These are phyloP conservation scores for Sardina pilchardus DNA, from an alignment of 2,113 vertebrate species.

Conservation along the genomic window DNA sequence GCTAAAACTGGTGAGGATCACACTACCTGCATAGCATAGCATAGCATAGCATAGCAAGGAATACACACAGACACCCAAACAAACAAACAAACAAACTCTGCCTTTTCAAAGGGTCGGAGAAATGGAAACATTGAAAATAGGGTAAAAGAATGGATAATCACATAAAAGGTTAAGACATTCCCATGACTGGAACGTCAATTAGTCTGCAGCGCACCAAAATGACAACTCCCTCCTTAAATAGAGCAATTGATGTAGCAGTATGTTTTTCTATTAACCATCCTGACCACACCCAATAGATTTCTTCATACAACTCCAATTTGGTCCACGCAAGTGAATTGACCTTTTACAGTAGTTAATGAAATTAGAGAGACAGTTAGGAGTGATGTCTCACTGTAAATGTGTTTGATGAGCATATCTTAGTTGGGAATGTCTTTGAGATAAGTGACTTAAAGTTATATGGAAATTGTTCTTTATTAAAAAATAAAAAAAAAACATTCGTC, in stretches of 20 bases:
- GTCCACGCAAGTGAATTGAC: too few relatives aligned
- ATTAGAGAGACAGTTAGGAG: too few relatives aligned
- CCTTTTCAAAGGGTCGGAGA: neutral
- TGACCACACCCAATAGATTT: neutral
- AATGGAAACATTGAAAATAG: neutral
- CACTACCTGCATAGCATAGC: neutral
- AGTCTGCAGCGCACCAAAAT: neutral
- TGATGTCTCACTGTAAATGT: too few relatives aligned
- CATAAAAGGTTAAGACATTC: neutral
- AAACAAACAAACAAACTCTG: neutral
- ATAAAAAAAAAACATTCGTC: neutral
- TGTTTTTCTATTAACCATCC: too few relatives aligned
- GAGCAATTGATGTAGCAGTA: too few relatives aligned
- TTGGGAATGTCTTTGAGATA: neutral
- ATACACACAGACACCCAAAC: neutral
- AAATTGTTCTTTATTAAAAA: neutral
- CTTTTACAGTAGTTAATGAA: too few relatives aligned
- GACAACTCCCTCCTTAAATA: neutral
- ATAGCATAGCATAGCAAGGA: neutral
- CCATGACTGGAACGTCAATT: neutral
- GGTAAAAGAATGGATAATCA: neutral
- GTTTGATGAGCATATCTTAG: neutral
- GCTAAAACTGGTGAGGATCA: neutral
- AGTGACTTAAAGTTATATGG: neutral
- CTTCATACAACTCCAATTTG: too few relatives aligned